Percentiles rank a stretch among this genome's conserved stretches.
phyloP scores from a whole-genome alignment of 2,113 vertebrate genomes.

The Amazona guildingii region DNA sequence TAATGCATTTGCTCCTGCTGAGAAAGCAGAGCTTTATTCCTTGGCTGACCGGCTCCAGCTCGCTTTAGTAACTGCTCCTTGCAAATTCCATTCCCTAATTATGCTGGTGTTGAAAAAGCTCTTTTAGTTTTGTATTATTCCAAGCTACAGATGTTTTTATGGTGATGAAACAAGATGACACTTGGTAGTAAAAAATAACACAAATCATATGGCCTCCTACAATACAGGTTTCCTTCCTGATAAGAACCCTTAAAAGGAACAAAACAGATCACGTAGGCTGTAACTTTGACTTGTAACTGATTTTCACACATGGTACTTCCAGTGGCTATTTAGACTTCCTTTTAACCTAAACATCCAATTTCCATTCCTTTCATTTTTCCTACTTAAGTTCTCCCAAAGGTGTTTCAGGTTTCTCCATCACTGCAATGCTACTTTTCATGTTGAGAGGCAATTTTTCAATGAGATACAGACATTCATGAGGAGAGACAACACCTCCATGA shows the following conservation, averaged over 20 bases:
- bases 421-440: background rate
- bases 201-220: background rate
- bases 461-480: background rate
- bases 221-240: background rate
- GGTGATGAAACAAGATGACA: background rate
- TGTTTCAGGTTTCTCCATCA: background rate
- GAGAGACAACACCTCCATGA: background rate
- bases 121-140: background rate
- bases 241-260: background rate
- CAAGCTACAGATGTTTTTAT: background rate
- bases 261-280: background rate
- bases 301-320: background rate
- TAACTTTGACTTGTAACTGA: background rate
- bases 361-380: background rate
- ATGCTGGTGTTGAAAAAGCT: background rate
- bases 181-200: background rate
- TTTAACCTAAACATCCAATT: background rate
- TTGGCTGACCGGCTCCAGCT: background rate
- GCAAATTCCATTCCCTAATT: background rate
- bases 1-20: background rate
- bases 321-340: background rate
- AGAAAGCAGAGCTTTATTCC: background rate
- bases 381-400: background rate
- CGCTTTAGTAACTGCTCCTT: background rate
- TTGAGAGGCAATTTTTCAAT: background rate